These are phyloP conservation scores for Corythaixoides concolor DNA, from an alignment of 2,113 vertebrate species.

Conservation along the genomic window DNA sequence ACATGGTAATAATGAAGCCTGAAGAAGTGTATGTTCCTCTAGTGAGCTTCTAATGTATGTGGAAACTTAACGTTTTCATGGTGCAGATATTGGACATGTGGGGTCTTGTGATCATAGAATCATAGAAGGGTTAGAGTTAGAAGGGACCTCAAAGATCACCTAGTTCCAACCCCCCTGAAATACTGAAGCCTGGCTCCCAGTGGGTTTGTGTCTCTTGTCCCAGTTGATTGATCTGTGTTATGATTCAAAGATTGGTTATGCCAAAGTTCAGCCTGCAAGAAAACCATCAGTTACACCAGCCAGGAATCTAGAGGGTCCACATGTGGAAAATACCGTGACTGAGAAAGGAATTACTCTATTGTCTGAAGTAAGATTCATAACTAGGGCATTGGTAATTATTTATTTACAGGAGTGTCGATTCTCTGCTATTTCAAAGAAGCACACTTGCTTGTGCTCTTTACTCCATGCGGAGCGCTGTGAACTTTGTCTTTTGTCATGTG, in stretches of 20 bases:
- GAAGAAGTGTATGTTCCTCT: neutral
- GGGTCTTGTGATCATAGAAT: neutral
- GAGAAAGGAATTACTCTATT: neutral
- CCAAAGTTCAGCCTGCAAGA: neutral
- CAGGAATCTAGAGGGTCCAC: neutral
- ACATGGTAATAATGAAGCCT: neutral
- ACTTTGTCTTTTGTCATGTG: neutral
- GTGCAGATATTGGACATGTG: neutral
- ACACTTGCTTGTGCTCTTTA: accelerated
- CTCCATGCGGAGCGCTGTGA: neutral
- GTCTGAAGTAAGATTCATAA: neutral
- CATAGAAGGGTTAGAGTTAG: too few species aligned
- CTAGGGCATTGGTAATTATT: neutral
- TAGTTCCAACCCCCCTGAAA: neutral
- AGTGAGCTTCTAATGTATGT: neutral
- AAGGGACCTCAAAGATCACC: too few species aligned
- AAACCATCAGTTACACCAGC: neutral
- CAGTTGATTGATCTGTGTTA: neutral
- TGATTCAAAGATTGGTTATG: neutral
- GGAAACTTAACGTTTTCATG: neutral
- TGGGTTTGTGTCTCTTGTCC: neutral
- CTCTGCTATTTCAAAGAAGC: neutral
- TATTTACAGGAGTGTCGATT: neutral
- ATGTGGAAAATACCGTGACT: neutral
- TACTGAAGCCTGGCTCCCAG: neutral